phyloP scores from a whole-genome alignment of 2,888 invertebrate genomes.

The Rugalucina vietnamica region DNA sequence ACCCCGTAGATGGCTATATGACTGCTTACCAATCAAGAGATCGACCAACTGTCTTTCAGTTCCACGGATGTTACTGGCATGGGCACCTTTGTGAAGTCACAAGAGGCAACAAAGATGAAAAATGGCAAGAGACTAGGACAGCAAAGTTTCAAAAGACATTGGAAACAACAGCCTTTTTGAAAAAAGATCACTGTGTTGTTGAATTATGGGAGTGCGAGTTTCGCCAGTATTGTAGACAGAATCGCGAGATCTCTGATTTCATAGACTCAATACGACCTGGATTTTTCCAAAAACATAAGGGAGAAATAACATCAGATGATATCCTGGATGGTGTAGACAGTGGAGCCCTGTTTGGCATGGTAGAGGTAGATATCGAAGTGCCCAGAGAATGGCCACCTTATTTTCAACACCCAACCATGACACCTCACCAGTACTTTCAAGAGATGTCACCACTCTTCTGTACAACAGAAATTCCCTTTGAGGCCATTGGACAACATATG shows the following conservation, averaged over 20 bases:
- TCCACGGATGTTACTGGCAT: slow-evolving; percentile 56
- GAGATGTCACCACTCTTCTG: slow-evolving; percentile 56
- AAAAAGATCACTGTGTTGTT: slow-evolving; percentile 24
- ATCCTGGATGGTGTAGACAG: slow-evolving; percentile 34
- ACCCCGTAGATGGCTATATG: slow-evolving; percentile 42
- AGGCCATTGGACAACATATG: slow-evolving; percentile 52
- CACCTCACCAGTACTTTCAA: slow-evolving; percentile 32
- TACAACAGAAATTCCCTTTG: slow-evolving; percentile 41
- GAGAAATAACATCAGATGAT: slow-evolving; percentile 8
- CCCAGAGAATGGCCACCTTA: slow-evolving; percentile 30
- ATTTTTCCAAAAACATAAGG: slow-evolving; percentile 32
- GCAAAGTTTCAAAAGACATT: slow-evolving; percentile 22
- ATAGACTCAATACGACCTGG: slow-evolving; percentile 25
- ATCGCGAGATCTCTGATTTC: slow-evolving; percentile 34
- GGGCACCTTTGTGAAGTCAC: slow-evolving; percentile 45
- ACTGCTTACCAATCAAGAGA: slow-evolving; percentile 5
- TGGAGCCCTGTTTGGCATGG: slow-evolving; percentile 38
- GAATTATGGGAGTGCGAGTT: slow-evolving; percentile 56
- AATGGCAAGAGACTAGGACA: slow-evolving; percentile 18
- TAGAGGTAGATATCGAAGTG: slow-evolving; percentile 49
- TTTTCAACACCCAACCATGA: slow-evolving; percentile 25
- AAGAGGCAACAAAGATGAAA: slow-evolving; percentile 28
- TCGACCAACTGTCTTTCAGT: slow-evolving; percentile 37
- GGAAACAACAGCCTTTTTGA: slow-evolving; percentile 33
- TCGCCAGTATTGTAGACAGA: slow-evolving; percentile 25